Conservation (phyloP, 2,797 vertebrate species). For the Enteromius viviparus region DNA sequence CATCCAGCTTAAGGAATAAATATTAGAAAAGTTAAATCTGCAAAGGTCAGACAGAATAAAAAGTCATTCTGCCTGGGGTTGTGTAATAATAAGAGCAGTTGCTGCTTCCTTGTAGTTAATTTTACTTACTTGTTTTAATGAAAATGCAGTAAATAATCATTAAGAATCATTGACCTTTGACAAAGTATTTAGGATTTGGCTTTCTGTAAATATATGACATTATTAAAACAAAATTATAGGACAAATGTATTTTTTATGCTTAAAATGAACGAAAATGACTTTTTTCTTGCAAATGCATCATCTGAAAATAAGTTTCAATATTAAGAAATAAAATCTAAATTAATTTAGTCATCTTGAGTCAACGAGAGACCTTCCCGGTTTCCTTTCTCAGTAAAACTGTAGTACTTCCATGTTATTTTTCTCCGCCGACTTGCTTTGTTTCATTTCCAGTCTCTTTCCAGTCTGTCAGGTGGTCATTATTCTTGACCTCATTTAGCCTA, state of each 20-base stretch:
- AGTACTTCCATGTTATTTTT: not conserved
- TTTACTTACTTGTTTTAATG: not conserved
- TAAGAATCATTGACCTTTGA: not conserved
- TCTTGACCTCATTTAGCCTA: slow-evolving; percentile 63
- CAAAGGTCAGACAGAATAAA: not conserved
- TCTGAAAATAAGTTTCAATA: not conserved
- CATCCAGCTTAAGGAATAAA: slow-evolving; percentile 1
- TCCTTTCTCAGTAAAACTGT: not conserved
- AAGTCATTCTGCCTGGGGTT: slow-evolving; percentile 27
- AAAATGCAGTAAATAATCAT: slow-evolving; percentile 39
- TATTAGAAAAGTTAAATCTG: not conserved
- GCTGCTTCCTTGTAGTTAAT: not conserved
- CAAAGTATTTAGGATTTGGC: not conserved
- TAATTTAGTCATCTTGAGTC: not conserved
- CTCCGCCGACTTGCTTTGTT: not conserved
- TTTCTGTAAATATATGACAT: not conserved
- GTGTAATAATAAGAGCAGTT: not conserved
- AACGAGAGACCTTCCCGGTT: slow-evolving; percentile 1
- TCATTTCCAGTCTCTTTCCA: slow-evolving; percentile 66
- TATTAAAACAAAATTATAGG: not conserved
- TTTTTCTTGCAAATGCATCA: not conserved
- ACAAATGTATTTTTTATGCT: not conserved
- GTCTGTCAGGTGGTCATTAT: slow-evolving; percentile 63
- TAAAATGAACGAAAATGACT: not conserved
- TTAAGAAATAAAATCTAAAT: not conserved